These are phyloP conservation scores for Thunnus thynnus DNA, from an alignment of 2,113 vertebrate species.

Conservation along the genomic window DNA sequence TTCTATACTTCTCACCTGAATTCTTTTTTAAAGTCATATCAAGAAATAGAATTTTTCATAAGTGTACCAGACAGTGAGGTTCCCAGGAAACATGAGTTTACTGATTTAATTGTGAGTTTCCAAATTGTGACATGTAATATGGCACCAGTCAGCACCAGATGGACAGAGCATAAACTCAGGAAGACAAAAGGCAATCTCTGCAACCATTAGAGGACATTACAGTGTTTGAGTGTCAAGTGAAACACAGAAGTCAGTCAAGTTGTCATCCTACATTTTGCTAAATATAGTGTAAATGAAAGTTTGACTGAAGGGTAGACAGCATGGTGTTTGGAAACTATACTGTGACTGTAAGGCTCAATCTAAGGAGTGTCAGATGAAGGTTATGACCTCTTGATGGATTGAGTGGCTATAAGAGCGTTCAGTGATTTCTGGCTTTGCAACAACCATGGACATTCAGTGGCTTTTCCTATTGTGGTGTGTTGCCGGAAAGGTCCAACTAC, in stretches of 20 bases:
- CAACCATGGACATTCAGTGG: conserved; percentile 13
- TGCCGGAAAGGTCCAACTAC: conserved; percentile 13
- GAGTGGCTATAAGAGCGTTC: background rate
- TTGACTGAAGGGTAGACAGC: background rate
- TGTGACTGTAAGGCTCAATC: background rate
- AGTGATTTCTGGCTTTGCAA: conserved; percentile 26
- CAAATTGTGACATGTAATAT: background rate
- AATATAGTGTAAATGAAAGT: background rate
- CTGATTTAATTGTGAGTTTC: background rate
- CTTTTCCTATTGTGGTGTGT: conserved; percentile 22
- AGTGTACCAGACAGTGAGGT: too few species aligned
- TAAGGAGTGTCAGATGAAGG: background rate
- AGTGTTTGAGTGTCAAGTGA: background rate
- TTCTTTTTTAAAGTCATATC: background rate
- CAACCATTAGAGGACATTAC: background rate
- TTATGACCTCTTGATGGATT: background rate
- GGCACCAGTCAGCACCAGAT: conserved; percentile 10
- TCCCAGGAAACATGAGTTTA: too few species aligned
- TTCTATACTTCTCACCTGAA: background rate
- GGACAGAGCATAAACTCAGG: background rate
- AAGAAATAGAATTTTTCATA: background rate
- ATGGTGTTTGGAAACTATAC: background rate
- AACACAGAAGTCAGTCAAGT: background rate
- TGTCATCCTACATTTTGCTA: too few species aligned
- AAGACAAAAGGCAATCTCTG: conserved; percentile 22